Percentiles rank a stretch among this genome's conserved stretches.
Evolutionary conservation across 2,888 invertebrate genomes (phyloP).

Genomic region (Drosophila dives): DNA sequence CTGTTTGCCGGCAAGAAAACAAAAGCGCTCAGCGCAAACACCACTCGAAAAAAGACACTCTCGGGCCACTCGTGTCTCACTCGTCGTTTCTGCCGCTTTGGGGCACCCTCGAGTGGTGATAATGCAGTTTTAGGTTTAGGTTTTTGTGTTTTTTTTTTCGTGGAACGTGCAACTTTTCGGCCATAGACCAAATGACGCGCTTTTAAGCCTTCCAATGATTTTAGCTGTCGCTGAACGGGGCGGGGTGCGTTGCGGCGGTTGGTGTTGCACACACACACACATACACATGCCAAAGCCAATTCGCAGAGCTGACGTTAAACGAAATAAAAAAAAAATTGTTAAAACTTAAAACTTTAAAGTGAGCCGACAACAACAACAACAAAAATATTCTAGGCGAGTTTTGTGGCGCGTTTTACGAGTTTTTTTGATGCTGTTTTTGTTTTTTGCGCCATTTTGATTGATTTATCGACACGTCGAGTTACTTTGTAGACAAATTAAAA

Average conservation of each 20-base stretch:
- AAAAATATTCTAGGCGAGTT: constrained; percentile 40
- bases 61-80: constrained; percentile 65
- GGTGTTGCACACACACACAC: constrained; percentile 1
- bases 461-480: constrained; percentile 71
- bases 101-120: constrained; percentile 67
- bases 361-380: constrained; percentile 52
- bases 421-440: constrained; percentile 9
- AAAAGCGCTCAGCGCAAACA: constrained; percentile 67
- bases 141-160: constrained; percentile 18
- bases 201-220: constrained; percentile 23
- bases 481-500: constrained; percentile 77
- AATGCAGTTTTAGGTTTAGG: constrained; percentile 67
- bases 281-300: constrained; percentile 40
- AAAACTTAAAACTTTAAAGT: constrained; percentile 61
- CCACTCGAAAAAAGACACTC: constrained; percentile 73
- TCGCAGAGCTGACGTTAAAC: constrained; percentile 51
- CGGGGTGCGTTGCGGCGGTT: constrained; percentile 11
- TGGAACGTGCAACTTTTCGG: constrained; percentile 47
- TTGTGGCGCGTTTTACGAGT: constrained; percentile 53
- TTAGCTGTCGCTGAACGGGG: too few species aligned
- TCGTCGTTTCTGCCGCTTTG: constrained; percentile 15
- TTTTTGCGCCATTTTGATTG: constrained; percentile 61
- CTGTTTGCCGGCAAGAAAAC: constrained; percentile 72
- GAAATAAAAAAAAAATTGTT: constrained; percentile 7
- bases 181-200: constrained; percentile 58